Evolutionary conservation across 1,140 invertebrate species (phyloP), one percentile per base, ranked within the genome.

Genomic region (Yoshiicerus persimilis): DNA sequence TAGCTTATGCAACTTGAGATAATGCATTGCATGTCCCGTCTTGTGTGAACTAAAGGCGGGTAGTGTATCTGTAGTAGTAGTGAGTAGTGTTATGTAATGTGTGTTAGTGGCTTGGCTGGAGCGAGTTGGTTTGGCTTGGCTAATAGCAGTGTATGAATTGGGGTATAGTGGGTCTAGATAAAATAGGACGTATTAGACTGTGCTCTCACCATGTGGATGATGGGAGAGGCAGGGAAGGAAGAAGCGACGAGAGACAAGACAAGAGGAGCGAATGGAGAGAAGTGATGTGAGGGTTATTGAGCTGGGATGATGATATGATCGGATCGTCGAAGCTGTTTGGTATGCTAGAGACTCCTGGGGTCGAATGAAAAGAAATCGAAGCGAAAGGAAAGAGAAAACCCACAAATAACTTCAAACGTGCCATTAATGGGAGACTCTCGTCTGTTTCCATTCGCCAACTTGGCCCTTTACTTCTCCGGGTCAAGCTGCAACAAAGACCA

Each of bases 351-450:
- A 80, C 75, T 80, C 75, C n/a, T 32, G 75, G 75, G 34, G 20
- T 32, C 75, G 30, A 80, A 80, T 80, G 75, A 80, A 80, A 80
- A 80, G 75, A 80, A 80, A 80, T 80, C 75, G 75, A 80, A 80
- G 75, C 30, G 75, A 80, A 80, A 80, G 75, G 75, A 80, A 80
- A 30, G 75, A 80, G 75, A 80, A 80, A 80, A 80, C 75, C 75
- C 75, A 80, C 75, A 80, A 80, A 80, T 80, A 80, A 80, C 75
- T 80, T 80, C 75, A 80, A 80, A 80, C 75, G 75, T 80, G 75
- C 75, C 75, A 80, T 80, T 80, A 80, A 80, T 80, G 75, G 75
- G 75, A 80, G 75, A 80, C 75, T 80, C 75, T 80, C 75, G 30
- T 80, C 75, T 80, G 75, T 80, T 38, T 32, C 75, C 27, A 80